Conservation (phyloP, 2,797 vertebrate genomes). For the Rhynchotus rufescens region DNA sequence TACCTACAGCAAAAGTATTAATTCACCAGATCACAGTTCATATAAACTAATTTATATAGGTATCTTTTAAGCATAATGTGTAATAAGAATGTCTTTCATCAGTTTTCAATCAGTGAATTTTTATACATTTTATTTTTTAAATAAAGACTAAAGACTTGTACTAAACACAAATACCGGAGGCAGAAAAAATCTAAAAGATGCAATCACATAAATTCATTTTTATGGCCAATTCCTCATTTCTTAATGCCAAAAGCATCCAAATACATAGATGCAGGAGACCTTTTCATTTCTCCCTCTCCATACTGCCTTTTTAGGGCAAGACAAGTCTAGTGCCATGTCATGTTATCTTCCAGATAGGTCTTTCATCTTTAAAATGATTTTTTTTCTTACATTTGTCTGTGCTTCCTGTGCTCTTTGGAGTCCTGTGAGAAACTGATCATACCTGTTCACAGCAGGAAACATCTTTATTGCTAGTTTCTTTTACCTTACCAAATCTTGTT, state of each 20-base stretch:
- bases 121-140: neutral
- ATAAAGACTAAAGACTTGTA: no score
- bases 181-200: neutral
- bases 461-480: neutral
- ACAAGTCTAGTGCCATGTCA: neutral
- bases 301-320: neutral
- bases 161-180: neutral
- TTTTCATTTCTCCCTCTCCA: accelerated
- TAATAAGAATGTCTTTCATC: neutral
- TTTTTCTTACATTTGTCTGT: neutral
- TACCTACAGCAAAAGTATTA: neutral
- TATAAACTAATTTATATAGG: neutral
- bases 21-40: neutral
- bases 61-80: neutral
- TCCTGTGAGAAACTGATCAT: neutral
- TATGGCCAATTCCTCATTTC: neutral
- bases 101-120: neutral
- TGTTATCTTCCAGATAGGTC: neutral
- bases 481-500: neutral
- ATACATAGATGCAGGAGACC: neutral
- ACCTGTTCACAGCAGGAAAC: neutral
- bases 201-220: neutral
- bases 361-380: neutral
- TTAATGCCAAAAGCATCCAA: neutral
- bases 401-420: neutral